A percentile compares a stretch with the other conserved stretches of the same genome.
Evolutionary conservation across 1,140 invertebrate species (phyloP).

Genomic region (Pygmarrhopalites habei): DNA sequence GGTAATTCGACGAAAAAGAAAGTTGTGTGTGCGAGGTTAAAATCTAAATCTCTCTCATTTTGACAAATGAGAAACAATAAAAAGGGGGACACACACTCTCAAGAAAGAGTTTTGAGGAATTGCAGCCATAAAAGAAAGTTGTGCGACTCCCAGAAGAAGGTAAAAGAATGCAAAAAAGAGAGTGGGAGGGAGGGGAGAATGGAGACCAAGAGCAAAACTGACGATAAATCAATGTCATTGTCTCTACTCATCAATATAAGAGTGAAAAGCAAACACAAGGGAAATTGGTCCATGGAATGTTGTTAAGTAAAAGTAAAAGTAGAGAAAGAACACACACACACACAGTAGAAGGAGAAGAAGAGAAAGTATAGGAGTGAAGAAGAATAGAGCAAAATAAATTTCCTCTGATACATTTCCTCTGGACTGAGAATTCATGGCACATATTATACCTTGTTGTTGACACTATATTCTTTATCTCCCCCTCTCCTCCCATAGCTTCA

Average conservation of each 20-base stretch:
- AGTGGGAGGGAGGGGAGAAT: background rate
- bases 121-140: too few species aligned
- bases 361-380: background rate
- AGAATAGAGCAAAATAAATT: too few species aligned
- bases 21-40: background rate
- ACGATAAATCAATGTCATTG: constrained; percentile 17
- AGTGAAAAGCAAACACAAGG: constrained; percentile 17
- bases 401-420: background rate
- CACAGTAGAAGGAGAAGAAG: background rate
- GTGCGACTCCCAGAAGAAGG: too few species aligned
- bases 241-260: constrained; percentile 4
- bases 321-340: background rate
- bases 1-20: background rate
- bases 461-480: too few species aligned
- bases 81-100: too few species aligned
- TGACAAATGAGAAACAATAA: constrained; percentile 14
- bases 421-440: background rate
- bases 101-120: too few species aligned
- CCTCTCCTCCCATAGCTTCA: too few species aligned
- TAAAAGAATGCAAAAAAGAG: too few species aligned
- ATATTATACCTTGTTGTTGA: background rate
- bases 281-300: constrained; percentile 7
- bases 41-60: too few species aligned
- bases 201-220: background rate
- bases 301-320: constrained; percentile 10